Evolutionary conservation across 2,888 invertebrate species (phyloP).

Genomic region (Diogma glabrata): DNA sequence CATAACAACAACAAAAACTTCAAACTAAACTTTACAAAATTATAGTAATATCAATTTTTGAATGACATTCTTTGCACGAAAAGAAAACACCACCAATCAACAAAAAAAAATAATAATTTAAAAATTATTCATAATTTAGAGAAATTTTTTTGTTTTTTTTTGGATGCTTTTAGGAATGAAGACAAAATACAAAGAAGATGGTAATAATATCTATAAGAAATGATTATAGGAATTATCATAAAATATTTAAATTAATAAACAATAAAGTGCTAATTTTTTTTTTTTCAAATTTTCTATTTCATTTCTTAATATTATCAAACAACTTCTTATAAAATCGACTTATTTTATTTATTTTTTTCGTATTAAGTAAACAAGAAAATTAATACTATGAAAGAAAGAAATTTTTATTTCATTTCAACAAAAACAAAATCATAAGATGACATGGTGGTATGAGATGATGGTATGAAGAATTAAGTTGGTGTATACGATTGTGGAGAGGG

Average conservation of each 20-base stretch:
- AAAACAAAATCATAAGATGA: too few species aligned
- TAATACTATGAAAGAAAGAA: slow-evolving; percentile 2
- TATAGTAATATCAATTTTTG: neutral
- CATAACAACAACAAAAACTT: neutral
- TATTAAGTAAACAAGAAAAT: slow-evolving; percentile 12
- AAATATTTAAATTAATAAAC: slow-evolving; percentile 12
- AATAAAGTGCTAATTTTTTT: slow-evolving; percentile 11
- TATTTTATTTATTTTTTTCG: neutral
- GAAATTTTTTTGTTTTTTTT: slow-evolving; percentile 8
- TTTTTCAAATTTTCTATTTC: slow-evolving; percentile 10
- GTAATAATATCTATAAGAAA: neutral
- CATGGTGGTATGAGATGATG: too few species aligned
- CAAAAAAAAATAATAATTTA: neutral
- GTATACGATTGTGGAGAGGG: neutral
- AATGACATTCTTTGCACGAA: slow-evolving; percentile 8
- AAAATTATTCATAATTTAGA: slow-evolving; percentile 7
- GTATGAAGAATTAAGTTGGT: slow-evolving; percentile 4
- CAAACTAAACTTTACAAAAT: too few species aligned
- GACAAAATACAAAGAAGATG: neutral
- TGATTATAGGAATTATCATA: slow-evolving; percentile 1
- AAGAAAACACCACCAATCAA: slow-evolving; percentile 2
- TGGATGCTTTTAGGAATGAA: too few species aligned
- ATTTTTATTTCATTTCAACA: too few species aligned
- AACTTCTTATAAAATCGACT: slow-evolving; percentile 6
- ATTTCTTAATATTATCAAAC: slow-evolving; percentile 12